Conservation (phyloP, 2,888 invertebrate species). For the Biston stratarius region DNA sequence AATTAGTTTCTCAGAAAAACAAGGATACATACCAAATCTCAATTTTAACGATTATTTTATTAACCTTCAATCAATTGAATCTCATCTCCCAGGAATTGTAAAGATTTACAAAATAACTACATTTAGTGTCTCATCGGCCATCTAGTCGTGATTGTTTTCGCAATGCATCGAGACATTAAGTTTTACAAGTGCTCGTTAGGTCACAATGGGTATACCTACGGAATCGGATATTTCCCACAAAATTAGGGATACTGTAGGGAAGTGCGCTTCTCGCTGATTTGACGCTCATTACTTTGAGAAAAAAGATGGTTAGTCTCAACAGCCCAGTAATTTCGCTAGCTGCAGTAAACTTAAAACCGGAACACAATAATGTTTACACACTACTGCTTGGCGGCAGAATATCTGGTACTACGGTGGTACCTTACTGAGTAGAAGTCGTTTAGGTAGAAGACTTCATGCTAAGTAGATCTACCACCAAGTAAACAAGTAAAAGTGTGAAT, state of each 20-base stretch:
- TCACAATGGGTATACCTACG: neutral
- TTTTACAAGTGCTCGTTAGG: constrained; percentile 15
- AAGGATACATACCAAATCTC: neutral
- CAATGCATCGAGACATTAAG: constrained; percentile 21
- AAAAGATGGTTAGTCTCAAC: no score
- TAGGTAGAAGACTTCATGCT: no score
- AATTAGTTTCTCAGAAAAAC: neutral
- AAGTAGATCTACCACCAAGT: no score
- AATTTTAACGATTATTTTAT: constrained; percentile 11
- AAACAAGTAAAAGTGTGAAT: no score
- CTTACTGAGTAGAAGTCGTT: no score
- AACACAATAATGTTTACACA: no score
- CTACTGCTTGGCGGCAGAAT: no score
- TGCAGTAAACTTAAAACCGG: no score
- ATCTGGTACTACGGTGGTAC: no score
- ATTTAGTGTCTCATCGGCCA: constrained; percentile 24
- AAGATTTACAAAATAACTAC: constrained; percentile 32
- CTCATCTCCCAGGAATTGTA: constrained; percentile 1
- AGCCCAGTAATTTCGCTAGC: no score
- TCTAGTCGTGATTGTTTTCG: constrained; percentile 27
- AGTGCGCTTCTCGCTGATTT: no score
- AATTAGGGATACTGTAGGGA: neutral
- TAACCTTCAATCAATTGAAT: constrained; percentile 4
- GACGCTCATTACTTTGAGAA: no score
- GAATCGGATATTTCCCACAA: neutral